Evolutionary conservation across 2,797 vertebrate species (phyloP).

Genomic region (Mastacembelus armatus): DNA sequence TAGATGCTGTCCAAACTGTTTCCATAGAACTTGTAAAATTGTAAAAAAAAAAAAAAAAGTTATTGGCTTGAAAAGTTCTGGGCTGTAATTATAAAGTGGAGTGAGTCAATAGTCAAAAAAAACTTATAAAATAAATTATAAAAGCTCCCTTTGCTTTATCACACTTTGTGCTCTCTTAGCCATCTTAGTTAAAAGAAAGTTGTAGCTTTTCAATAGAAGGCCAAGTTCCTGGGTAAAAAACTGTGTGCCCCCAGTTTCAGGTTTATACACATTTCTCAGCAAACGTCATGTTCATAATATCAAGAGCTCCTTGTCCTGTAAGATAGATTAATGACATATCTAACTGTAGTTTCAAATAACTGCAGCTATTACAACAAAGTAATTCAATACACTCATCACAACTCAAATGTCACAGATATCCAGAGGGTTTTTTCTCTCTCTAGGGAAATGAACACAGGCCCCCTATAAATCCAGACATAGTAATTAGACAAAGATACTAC

Average conservation of each 20-base stretch:
- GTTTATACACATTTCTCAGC: constrained; percentile 14
- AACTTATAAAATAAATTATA: constrained; percentile 12
- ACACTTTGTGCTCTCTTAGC: not conserved
- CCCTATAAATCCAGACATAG: constrained; percentile 72
- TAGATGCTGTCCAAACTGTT: constrained; percentile 38
- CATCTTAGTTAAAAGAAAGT: constrained; percentile 16
- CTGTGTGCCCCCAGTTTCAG: not conserved
- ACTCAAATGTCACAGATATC: constrained; percentile 67
- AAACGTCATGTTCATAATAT: constrained; percentile 33
- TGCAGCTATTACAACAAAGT: constrained; percentile 53
- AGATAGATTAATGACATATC: constrained; percentile 8
- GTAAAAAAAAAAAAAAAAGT: constrained; percentile 46
- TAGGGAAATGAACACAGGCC: constrained; percentile 63
- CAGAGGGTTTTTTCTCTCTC: constrained; percentile 53
- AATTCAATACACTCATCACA: constrained; percentile 46
- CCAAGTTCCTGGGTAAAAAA: not conserved
- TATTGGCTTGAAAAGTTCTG: constrained; percentile 16
- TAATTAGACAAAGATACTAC: constrained; percentile 72
- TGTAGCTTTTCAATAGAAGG: not conserved
- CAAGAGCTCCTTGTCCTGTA: constrained; percentile 3
- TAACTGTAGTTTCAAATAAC: constrained; percentile 18
- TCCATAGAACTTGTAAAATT: constrained; percentile 28
- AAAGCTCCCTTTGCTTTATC: constrained; percentile 23
- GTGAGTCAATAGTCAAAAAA: constrained; percentile 16
- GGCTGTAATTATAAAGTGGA: constrained; percentile 30